Base-by-base conservation (phyloP, 2,888 invertebrate species). In the Odontothrips loti region DNA sequence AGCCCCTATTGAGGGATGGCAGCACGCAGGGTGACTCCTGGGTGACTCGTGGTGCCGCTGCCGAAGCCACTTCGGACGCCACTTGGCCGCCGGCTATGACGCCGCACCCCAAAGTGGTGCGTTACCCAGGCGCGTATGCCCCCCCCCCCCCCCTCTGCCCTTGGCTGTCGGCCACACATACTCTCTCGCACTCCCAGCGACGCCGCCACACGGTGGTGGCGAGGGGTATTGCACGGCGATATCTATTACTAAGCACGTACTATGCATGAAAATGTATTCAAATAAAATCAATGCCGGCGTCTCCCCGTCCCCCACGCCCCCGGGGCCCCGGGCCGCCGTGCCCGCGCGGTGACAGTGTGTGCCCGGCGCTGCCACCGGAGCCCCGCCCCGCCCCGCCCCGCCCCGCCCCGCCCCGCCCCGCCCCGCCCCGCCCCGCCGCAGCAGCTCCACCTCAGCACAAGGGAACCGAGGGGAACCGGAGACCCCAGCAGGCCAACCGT, bases 201-300 rank as follows among this genome's bases (percentile, higher is more conserved):
- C 23, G 23, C 27, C 11, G 27, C 68, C 51, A 17, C 3, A 11
- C 51, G 12, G 51, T 20, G 51, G 51, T 20, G 58, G 58, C 17
- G 10, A 12, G 68, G 27, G 68, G 68, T 27, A 75, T 27, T 75
- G 68, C 68, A 15, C 58, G 34, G 34, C 34, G 20, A 58, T 75
- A 75, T 75, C 68, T 27, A 75, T 75, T 75, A 75, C 27, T 23
- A 27, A 23, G 68, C 68, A 75, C 68, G 68, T 27, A 75, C 68
- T 75, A 23, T 75, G 68, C 68, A 75, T 75, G 27, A 75, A 75
- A 75, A 75, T 75, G 68, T 75, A 75, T 75, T 75, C 68, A 75
- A 75, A 75, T 75, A 75, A 75, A 75, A 75, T 75, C 68, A 75
- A 75, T 75, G 68, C 68, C 15, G 68, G 68, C 68, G 27, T 23